phyloP scores from a whole-genome alignment of 2,113 vertebrate genomes.

The Loxodonta africana region DNA sequence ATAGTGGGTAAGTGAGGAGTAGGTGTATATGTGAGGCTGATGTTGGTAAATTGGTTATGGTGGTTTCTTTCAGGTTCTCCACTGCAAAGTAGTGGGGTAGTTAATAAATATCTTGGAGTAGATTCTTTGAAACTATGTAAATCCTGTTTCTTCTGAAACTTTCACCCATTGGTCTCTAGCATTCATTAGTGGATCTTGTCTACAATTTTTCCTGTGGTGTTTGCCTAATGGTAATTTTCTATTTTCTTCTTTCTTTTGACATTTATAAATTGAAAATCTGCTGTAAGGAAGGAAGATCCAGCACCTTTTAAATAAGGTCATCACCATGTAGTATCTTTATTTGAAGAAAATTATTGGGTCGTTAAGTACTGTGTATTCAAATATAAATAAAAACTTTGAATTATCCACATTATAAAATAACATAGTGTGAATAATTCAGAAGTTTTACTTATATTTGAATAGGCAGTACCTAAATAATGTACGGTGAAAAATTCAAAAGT shows the following conservation, averaged over 20 bases:
- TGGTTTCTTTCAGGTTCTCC: neutral
- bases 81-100: neutral
- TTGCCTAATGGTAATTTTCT: neutral
- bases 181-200: neutral
- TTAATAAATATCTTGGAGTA: neutral
- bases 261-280: neutral
- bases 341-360: neutral
- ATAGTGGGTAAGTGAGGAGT: no score
- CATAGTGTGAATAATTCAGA: neutral
- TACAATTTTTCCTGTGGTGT: neutral
- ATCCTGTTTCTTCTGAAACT: neutral
- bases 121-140: constrained; percentile 18
- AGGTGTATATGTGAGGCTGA: neutral
- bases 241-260: constrained; percentile 12
- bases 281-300: neutral
- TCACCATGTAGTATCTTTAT: neutral
- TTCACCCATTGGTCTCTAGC: neutral
- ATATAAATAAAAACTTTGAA: constrained; percentile 17
- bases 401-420: neutral
- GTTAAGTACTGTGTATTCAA: neutral
- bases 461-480: neutral
- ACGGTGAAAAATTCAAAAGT: constrained; percentile 12
- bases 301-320: neutral
- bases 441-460: constrained; percentile 42
- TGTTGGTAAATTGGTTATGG: neutral